phyloP scores from a whole-genome alignment of 2,113 vertebrate genomes.

The Phodopus roborovskii region DNA sequence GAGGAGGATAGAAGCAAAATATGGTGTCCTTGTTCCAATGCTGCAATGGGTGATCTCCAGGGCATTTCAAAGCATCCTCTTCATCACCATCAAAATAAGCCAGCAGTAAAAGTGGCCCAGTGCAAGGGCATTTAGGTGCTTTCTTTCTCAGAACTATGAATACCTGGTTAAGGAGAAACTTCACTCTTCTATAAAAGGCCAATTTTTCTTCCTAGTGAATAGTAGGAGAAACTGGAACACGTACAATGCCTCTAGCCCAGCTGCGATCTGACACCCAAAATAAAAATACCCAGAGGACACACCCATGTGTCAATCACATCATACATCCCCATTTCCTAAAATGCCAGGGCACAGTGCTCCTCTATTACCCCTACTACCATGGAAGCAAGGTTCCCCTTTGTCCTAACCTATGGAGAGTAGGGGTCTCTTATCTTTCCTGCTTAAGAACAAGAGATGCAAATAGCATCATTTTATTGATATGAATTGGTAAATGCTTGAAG shows the following conservation, averaged over 20 bases:
- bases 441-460: conserved; percentile 38
- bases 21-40: background rate
- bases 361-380: background rate
- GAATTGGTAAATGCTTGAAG: conserved; percentile 1
- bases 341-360: background rate
- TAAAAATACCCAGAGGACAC: background rate
- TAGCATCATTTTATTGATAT: conserved; percentile 1
- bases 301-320: background rate
- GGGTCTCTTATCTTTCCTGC: background rate
- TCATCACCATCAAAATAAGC: background rate
- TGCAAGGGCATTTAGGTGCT: conserved; percentile 35
- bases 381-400: background rate
- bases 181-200: conserved; percentile 31
- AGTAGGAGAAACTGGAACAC: background rate
- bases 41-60: background rate
- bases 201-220: conserved; percentile 33
- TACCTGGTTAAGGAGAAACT: conserved; percentile 6
- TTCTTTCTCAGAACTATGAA: conserved; percentile 47
- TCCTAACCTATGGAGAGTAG: background rate
- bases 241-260: background rate
- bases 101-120: conserved; percentile 13
- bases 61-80: conserved; percentile 1
- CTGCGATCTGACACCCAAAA: conserved; percentile 43
- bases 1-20: conserved; percentile 23
- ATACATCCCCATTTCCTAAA: background rate